Conservation (phyloP, 1,140 invertebrate species). For the Eumaeus atala region DNA sequence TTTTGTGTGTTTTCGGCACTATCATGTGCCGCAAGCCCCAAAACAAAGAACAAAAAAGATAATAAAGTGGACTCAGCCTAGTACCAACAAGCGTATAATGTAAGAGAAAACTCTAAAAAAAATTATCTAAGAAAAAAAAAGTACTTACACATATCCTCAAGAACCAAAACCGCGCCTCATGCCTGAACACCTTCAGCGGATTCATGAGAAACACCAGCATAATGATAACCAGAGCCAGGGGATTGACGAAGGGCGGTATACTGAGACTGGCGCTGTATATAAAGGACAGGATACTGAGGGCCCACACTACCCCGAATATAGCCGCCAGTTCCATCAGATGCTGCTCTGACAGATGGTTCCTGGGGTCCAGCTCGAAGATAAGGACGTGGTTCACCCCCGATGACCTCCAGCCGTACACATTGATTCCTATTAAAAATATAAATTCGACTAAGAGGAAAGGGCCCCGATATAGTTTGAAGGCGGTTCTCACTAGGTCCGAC, state of each 20-base stretch:
- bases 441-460: constrained; percentile 95
- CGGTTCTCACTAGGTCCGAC: constrained; percentile 84
- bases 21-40: too few species aligned
- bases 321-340: constrained; percentile 97
- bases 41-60: too few species aligned
- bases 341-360: constrained; percentile 97
- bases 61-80: too few species aligned
- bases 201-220: constrained; percentile 93
- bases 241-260: constrained; percentile 94
- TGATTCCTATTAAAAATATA: constrained; percentile 96
- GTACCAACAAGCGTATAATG: too few species aligned
- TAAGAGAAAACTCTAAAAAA: too few species aligned
- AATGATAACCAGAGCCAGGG: constrained; percentile 88
- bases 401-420: constrained; percentile 98
- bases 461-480: constrained; percentile 92
- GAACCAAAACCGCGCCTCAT: constrained; percentile 92
- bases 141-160: constrained; percentile 83
- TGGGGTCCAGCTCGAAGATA: constrained; percentile 98
- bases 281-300: constrained; percentile 86
- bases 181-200: constrained; percentile 92
- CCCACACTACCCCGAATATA: constrained; percentile 97
- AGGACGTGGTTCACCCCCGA: constrained; percentile 99
- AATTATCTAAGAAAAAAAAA: too few species aligned
- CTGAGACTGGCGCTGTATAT: constrained; percentile 89
- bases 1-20: too few species aligned